Percentiles rank a stretch among this genome's conserved stretches.
These are phyloP conservation scores for Myotis vivesi DNA, from an alignment of 2,797 vertebrate genomes.

Conservation along the genomic window DNA sequence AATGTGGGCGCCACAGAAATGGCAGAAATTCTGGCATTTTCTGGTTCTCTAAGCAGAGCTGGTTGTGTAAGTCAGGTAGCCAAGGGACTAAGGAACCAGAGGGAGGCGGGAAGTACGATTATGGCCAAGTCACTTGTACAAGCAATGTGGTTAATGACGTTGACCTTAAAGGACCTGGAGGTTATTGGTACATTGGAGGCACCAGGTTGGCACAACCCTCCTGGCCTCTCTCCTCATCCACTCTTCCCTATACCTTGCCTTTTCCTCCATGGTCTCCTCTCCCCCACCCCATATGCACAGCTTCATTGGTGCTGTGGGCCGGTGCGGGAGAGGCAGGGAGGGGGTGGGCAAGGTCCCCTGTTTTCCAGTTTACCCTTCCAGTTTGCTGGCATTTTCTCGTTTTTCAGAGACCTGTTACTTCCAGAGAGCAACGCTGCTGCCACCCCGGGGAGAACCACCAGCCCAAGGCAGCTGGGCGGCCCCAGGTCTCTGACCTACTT, in stretches of 20 bases:
- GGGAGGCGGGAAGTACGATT: background rate
- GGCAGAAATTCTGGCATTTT: background rate
- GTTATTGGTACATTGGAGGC: background rate
- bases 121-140: background rate
- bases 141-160: background rate
- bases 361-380: background rate
- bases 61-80: background rate
- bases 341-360: accelerated
- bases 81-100: background rate
- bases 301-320: background rate
- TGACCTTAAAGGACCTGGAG: background rate
- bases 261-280: background rate
- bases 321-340: accelerated
- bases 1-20: background rate
- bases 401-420: background rate
- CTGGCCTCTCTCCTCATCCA: background rate
- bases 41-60: background rate
- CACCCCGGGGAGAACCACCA: background rate
- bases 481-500: background rate
- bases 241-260: background rate
- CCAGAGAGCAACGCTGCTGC: background rate
- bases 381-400: background rate
- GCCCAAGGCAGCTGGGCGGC: background rate
- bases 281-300: background rate
- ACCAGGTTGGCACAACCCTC: background rate